Percentiles rank a stretch among this genome's conserved stretches.
These are phyloP conservation scores for Monopterus albus DNA, from an alignment of 2,113 vertebrate genomes.

Conservation along the genomic window DNA sequence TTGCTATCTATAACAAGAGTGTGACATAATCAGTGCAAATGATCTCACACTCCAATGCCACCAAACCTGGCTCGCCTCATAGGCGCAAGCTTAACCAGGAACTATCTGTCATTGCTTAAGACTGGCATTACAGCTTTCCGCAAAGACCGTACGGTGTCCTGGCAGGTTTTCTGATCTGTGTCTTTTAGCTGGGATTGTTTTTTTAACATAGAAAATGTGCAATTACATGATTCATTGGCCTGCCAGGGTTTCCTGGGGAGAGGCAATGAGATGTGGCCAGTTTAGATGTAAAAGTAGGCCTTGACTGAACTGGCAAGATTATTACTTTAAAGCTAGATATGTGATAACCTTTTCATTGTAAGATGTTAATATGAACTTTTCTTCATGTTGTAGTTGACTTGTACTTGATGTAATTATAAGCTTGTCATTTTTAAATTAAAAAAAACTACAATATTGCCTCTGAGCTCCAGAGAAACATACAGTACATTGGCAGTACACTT, in stretches of 20 bases:
- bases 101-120: constrained; percentile 55
- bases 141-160: constrained; percentile 3
- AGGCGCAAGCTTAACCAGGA: constrained; percentile 57
- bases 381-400: too few relatives aligned
- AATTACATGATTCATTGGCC: neutral
- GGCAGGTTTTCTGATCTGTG: neutral
- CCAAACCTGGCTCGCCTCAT: constrained; percentile 42
- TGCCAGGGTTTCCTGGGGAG: too few relatives aligned
- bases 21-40: constrained; percentile 77
- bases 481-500: too few relatives aligned
- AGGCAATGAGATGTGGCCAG: too few relatives aligned
- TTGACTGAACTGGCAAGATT: neutral
- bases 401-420: too few relatives aligned
- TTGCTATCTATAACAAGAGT: constrained; percentile 65
- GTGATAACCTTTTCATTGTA: too few relatives aligned
- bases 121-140: constrained; percentile 13
- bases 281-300: too few relatives aligned
- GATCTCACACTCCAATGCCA: constrained; percentile 46
- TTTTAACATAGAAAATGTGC: neutral
- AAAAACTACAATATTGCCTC: too few relatives aligned
- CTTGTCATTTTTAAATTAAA: too few relatives aligned
- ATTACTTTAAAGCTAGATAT: too few relatives aligned
- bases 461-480: too few relatives aligned
- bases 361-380: too few relatives aligned
- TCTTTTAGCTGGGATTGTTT: neutral